Evolutionary conservation across 2,113 vertebrate genomes (phyloP).

Genomic region (Chunga burmeisteri): DNA sequence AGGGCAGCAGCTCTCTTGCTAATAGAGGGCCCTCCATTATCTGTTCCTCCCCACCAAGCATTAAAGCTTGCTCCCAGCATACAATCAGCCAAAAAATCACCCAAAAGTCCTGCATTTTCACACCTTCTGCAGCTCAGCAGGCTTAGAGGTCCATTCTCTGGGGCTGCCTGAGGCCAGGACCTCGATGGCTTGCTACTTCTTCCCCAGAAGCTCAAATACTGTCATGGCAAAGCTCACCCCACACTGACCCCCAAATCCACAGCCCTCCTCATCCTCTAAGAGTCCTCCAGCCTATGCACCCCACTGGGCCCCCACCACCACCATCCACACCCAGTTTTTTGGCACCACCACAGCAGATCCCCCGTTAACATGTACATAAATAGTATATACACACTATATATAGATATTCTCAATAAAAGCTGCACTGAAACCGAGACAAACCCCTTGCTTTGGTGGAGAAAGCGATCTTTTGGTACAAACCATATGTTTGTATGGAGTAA

Average conservation of each 20-base stretch:
- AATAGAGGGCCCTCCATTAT: not conserved
- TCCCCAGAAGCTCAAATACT: too few relatives aligned
- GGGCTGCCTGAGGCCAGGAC: not conserved
- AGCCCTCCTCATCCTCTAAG: rapidly evolving
- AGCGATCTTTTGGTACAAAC: not conserved
- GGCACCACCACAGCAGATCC: not conserved
- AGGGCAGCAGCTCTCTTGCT: not conserved
- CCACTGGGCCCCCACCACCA: not conserved
- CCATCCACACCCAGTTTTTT: rapidly evolving
- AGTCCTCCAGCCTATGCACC: not conserved
- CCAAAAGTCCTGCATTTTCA: not conserved
- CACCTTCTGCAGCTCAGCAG: rapidly evolving
- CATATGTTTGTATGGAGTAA: not conserved
- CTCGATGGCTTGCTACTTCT: not conserved
- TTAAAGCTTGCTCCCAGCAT: not conserved
- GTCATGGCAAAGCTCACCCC: not conserved
- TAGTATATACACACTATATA: rapidly evolving
- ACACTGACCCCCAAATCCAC: not conserved
- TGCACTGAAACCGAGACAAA: not conserved
- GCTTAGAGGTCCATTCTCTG: not conserved
- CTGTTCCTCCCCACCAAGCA: not conserved
- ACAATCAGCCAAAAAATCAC: not conserved
- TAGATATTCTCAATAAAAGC: not conserved
- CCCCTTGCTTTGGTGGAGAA: not conserved
- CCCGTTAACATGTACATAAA: rapidly evolving